Evolutionary conservation across 2,888 invertebrate genomes (phyloP).

Genomic region (Himalopsyche kuldschensis): DNA sequence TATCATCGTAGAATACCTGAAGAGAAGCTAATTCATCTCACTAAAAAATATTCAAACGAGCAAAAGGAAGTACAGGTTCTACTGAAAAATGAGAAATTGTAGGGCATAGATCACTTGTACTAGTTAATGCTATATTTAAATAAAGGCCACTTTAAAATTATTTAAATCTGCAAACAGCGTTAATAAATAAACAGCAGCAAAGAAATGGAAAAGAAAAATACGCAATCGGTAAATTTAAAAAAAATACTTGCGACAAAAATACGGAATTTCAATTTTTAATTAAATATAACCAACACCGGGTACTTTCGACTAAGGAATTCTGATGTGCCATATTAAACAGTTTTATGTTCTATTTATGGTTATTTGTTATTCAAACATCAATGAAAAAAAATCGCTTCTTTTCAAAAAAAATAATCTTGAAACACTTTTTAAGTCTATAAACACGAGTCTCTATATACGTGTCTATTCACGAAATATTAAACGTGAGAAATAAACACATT

Average conservation of each 20-base stretch:
- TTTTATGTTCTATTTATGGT: background rate
- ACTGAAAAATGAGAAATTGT: no score
- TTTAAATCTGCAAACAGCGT: background rate
- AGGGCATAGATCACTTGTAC: no score
- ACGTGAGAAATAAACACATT: no score
- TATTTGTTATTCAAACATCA: background rate
- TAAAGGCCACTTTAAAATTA: background rate
- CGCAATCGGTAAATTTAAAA: background rate
- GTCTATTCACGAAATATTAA: no score
- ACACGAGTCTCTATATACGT: no score
- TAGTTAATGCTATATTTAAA: background rate
- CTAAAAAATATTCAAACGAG: no score
- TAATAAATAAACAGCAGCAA: background rate
- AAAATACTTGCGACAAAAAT: background rate
- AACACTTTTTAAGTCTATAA: no score
- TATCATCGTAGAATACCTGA: no score
- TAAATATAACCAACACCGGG: background rate
- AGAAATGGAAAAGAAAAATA: background rate
- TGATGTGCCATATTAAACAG: background rate
- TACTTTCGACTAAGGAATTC: background rate
- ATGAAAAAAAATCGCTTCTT: background rate
- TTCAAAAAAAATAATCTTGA: no score
- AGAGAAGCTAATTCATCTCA: no score
- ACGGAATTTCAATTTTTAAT: background rate
- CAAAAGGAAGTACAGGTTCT: no score